Base-by-base conservation (phyloP, 1,140 invertebrate species). In the Euwallacea fornicatus region DNA sequence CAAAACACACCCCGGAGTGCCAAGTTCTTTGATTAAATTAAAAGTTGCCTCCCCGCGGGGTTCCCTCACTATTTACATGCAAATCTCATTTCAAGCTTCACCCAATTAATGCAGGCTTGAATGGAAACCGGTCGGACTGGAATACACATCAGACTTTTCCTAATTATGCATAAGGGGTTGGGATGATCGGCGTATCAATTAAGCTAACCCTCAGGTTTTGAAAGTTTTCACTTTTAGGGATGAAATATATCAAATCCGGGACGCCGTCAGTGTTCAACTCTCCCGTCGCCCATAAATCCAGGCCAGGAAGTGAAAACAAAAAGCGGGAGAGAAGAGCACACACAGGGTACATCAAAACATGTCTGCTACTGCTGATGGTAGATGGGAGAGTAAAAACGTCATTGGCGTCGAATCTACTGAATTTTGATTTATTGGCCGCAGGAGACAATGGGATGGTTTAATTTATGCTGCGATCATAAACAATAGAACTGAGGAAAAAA, bases 21-120 rank as follows among this genome's bases (percentile, higher is more conserved):
- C 74, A 80, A 81, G 76, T 80, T 81, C 78, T 79, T 81, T 81
- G 80, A 81, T 81, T 81, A 81, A 81, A 81, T 81, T 81, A 81
- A 81, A 81, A 81, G 78, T 81, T 81, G 74, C 43, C 43, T 47
- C 72, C 72, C 78, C 75, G 21, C 46, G 74, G 66, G 75, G 60
- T 65, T 64, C 66, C 69, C 63, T 75, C 68, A 77, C 76, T 77
- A 81, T 81, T 81, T 81, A 81, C 80, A 81, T 81, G 79, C 76
- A 80, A 81, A 81, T 80, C 79, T 81, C 80, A 80, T 81, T 81
- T 78, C 75, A 63, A 74, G 74, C 61, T 78, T 78, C 75, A 76
- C 53, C 75, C 73, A 68, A 71, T 76, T 71, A 73, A 69, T 41
- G 15, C 13, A 9, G 55, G 10, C 47, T 42, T 42, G 42, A 44